Evolutionary conservation across 2,113 vertebrate species (phyloP).

Genomic region (Rattus rattus): DNA sequence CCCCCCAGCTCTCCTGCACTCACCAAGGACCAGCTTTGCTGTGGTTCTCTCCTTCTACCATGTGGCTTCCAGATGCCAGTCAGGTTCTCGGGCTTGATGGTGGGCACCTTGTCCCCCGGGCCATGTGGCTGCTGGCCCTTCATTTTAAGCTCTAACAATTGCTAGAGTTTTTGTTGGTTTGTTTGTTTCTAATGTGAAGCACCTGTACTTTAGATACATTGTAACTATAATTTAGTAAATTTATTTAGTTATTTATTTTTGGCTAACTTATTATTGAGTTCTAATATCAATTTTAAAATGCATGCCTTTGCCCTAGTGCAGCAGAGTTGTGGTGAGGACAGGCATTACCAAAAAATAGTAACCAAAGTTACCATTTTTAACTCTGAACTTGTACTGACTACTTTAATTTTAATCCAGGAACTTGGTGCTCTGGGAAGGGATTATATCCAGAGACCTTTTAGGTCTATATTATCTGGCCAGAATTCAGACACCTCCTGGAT

Average conservation of each 20-base stretch:
- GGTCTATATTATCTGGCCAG: no score
- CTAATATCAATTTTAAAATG: slow-evolving; percentile 23
- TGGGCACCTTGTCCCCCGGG: not conserved
- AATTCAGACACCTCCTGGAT: no score
- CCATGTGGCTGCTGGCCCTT: not conserved
- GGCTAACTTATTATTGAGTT: slow-evolving; percentile 8
- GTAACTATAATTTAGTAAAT: slow-evolving; percentile 34
- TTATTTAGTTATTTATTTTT: slow-evolving; percentile 1
- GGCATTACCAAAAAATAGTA: not conserved
- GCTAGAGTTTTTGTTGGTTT: not conserved
- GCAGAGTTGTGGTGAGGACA: not conserved
- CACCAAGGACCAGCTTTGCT: not conserved
- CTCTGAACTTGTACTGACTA: not conserved
- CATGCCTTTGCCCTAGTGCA: not conserved
- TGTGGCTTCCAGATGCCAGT: not conserved
- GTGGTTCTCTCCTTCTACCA: not conserved
- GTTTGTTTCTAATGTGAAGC: not conserved
- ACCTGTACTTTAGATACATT: slow-evolving; percentile 19
- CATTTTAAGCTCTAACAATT: not conserved
- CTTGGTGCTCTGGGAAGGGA: no score
- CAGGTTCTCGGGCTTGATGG: not conserved
- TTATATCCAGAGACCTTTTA: no score
- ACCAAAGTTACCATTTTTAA: slow-evolving; percentile 8
- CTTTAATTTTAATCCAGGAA: not conserved
- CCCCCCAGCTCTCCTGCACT: not conserved